A percentile compares a stretch with the other conserved stretches of the same genome.
Evolutionary conservation across 2,888 invertebrate genomes (phyloP).

Genomic region (Lepidonotus clava): DNA sequence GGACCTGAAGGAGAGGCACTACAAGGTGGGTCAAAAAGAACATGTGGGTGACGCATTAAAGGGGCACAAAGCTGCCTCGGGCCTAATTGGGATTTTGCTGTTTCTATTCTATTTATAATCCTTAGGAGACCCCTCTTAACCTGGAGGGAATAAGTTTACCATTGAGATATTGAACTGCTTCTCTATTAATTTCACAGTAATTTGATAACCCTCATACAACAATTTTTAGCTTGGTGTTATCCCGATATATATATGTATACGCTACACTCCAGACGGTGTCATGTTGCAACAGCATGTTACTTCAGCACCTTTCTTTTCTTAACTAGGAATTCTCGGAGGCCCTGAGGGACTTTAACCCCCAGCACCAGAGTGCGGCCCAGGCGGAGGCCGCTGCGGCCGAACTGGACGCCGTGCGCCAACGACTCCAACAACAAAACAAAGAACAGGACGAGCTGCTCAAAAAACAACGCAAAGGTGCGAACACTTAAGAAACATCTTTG

Average conservation of each 20-base stretch:
- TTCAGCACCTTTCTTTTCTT: too few species aligned
- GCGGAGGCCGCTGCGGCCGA: constrained; percentile 73
- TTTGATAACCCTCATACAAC: too few species aligned
- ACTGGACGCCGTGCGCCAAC: constrained; percentile 70
- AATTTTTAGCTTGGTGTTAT: too few species aligned
- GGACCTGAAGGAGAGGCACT: constrained; percentile 76
- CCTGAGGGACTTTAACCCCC: constrained; percentile 72
- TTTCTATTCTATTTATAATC: neutral
- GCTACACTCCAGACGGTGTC: too few species aligned
- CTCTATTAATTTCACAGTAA: too few species aligned
- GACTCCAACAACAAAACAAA: constrained; percentile 70
- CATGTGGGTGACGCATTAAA: neutral
- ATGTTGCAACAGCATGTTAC: too few species aligned
- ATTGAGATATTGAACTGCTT: too few species aligned
- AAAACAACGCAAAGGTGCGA: constrained; percentile 73
- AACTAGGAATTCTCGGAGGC: constrained; percentile 79
- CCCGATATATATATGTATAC: too few species aligned
- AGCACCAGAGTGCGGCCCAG: constrained; percentile 69
- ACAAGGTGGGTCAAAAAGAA: constrained; percentile 75
- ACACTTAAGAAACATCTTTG: too few species aligned
- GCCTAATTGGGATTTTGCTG: neutral
- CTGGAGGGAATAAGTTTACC: too few species aligned
- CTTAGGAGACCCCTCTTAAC: too few species aligned
- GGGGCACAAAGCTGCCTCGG: neutral
- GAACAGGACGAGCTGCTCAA: constrained; percentile 71